Conservation (phyloP, 1,140 invertebrate genomes). For the Drosophila paulistorum region DNA sequence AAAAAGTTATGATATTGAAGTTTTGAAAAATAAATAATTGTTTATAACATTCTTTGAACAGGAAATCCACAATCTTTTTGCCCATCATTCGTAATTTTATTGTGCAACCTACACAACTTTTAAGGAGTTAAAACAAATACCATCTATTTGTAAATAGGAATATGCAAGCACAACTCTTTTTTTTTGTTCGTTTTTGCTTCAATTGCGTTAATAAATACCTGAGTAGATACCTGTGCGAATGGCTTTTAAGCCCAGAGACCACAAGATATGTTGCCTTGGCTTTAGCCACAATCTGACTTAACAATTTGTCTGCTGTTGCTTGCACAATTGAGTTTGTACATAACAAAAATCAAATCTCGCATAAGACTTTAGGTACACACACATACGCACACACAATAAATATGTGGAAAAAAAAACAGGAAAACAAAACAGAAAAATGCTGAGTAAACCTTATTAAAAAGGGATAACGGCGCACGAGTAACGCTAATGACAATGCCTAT, state of each 20-base stretch:
- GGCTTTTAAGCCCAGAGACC: not conserved
- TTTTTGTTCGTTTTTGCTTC: not conserved
- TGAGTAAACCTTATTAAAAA: constrained; percentile 82
- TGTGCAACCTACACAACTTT: too few relatives aligned
- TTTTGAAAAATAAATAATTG: too few relatives aligned
- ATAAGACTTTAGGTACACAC: constrained; percentile 37
- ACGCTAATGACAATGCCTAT: constrained; percentile 74
- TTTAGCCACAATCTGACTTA: constrained; percentile 36
- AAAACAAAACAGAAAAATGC: constrained; percentile 63
- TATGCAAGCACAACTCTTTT: too few relatives aligned
- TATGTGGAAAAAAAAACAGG: constrained; percentile 38
- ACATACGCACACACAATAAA: constrained; percentile 50
- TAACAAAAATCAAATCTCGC: constrained; percentile 65
- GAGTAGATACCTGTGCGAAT: not conserved
- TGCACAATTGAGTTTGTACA: constrained; percentile 57
- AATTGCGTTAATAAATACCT: constrained; percentile 3
- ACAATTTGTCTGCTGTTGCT: constrained; percentile 45
- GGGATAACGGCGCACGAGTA: constrained; percentile 74
- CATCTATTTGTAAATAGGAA: too few relatives aligned
- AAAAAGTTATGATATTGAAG: too few relatives aligned
- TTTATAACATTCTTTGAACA: too few relatives aligned
- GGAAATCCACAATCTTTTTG: too few relatives aligned
- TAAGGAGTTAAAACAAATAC: too few relatives aligned
- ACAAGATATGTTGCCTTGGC: constrained; percentile 10
- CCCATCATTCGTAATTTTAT: too few relatives aligned